Evolutionary conservation across 2,888 invertebrate genomes (phyloP).

Genomic region (Odontothrips loti): DNA sequence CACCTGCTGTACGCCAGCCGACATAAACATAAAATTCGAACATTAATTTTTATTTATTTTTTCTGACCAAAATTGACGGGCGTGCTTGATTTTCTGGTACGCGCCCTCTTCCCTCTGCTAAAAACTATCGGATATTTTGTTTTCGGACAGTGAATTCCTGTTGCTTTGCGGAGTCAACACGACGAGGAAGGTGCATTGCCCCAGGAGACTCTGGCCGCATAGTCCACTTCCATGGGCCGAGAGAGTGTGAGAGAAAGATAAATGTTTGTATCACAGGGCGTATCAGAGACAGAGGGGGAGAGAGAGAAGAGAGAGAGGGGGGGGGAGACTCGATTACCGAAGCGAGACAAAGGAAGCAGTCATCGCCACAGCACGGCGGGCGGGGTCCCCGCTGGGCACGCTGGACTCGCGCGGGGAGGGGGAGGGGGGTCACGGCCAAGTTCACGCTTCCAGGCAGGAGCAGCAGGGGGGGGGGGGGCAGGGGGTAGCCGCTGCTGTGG

Average conservation of each 20-base stretch:
- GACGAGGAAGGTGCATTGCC: background rate
- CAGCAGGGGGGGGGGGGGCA: background rate
- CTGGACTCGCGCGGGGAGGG: background rate
- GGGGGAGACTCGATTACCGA: background rate
- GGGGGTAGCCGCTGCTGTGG: background rate
- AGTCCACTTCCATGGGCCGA: too few relatives aligned
- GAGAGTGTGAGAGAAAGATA: background rate
- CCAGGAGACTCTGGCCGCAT: background rate
- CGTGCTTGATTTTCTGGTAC: too few relatives aligned
- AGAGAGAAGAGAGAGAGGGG: background rate
- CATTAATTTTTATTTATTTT: too few relatives aligned
- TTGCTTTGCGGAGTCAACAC: background rate
- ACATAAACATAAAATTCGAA: too few relatives aligned
- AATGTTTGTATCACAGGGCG: too few relatives aligned
- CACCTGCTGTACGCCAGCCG: too few relatives aligned
- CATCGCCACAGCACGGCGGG: background rate
- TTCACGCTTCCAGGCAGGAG: background rate
- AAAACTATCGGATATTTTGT: too few relatives aligned
- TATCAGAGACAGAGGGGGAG: background rate
- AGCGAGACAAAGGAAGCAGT: slow-evolving; percentile 22
- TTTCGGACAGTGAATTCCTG: background rate
- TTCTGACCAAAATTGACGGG: too few relatives aligned
- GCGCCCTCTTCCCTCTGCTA: too few relatives aligned
- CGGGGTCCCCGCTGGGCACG: background rate
- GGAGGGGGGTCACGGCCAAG: slow-evolving; percentile 20